phyloP scores from a whole-genome alignment of 2,888 invertebrate species.

The Alitta virens region DNA sequence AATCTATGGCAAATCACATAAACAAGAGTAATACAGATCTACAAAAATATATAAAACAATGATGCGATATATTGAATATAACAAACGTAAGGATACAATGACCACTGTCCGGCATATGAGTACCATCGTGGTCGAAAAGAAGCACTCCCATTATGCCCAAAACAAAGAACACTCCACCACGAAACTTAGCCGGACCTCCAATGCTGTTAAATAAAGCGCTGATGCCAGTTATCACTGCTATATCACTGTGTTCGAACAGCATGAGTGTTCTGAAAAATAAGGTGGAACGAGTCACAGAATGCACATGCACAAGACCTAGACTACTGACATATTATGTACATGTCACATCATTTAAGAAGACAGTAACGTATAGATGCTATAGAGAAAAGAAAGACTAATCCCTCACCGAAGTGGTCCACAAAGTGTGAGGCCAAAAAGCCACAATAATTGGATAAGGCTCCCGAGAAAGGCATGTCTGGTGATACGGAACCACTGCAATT shows the following conservation, averaged over 20 bases:
- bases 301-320: no score
- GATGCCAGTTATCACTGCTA: constrained; percentile 58
- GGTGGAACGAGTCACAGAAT: no score
- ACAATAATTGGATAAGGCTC: constrained; percentile 57
- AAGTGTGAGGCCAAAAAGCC: constrained; percentile 62
- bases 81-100: constrained; percentile 58
- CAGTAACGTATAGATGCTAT: no score
- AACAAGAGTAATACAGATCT: no score
- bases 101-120: constrained; percentile 36
- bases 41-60: no score
- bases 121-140: constrained; percentile 61
- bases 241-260: constrained; percentile 60
- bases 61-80: no score
- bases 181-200: constrained; percentile 57
- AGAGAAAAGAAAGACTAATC: no score
- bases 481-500: constrained; percentile 53
- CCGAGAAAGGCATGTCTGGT: constrained; percentile 55
- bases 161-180: constrained; percentile 58
- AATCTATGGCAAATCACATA: no score
- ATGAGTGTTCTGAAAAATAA: constrained; percentile 52
- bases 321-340: no score
- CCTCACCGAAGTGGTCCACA: constrained; percentile 60
- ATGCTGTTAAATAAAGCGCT: constrained; percentile 58
- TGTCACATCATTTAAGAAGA: no score
- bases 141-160: constrained; percentile 59